These are phyloP conservation scores for Dryadula phaetusa DNA, from an alignment of 2,888 invertebrate genomes.

Conservation along the genomic window DNA sequence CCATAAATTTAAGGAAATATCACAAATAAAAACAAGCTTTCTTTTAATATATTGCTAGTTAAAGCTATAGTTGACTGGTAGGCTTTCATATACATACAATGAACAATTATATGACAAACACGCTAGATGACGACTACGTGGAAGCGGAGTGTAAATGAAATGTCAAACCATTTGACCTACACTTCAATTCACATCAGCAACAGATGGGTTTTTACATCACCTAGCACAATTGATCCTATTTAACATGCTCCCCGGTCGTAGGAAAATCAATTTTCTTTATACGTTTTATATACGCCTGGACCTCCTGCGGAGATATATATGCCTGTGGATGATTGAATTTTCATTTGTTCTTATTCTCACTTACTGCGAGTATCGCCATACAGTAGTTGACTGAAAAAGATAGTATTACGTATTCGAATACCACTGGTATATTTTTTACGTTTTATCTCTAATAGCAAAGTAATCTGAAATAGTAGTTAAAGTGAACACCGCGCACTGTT, in stretches of 20 bases:
- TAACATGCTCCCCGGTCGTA: constrained; percentile 9
- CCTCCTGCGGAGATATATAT: not conserved
- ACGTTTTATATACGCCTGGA: not conserved
- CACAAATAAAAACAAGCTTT: too few species aligned
- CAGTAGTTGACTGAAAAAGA: too few species aligned
- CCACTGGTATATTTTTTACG: too few species aligned
- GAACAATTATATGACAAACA: constrained; percentile 33
- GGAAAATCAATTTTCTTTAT: constrained; percentile 13
- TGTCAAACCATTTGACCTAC: constrained; percentile 50
- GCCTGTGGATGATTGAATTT: not conserved
- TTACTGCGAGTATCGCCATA: too few species aligned
- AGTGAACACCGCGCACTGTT: too few species aligned
- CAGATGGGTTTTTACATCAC: constrained; percentile 44
- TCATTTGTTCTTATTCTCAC: too few species aligned
- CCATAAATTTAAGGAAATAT: too few species aligned
- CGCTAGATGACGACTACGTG: constrained; percentile 31
- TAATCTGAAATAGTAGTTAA: too few species aligned
- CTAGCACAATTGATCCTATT: constrained; percentile 43
- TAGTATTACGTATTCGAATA: too few species aligned
- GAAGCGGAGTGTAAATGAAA: constrained; percentile 48
- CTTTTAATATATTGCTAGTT: not conserved
- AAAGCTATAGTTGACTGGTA: not conserved
- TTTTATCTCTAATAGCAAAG: too few species aligned
- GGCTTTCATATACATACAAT: constrained; percentile 30
- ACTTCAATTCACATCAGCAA: constrained; percentile 47